Base-by-base conservation (phyloP, 2,888 invertebrate species). In the Yponomeuta cagnagella region DNA sequence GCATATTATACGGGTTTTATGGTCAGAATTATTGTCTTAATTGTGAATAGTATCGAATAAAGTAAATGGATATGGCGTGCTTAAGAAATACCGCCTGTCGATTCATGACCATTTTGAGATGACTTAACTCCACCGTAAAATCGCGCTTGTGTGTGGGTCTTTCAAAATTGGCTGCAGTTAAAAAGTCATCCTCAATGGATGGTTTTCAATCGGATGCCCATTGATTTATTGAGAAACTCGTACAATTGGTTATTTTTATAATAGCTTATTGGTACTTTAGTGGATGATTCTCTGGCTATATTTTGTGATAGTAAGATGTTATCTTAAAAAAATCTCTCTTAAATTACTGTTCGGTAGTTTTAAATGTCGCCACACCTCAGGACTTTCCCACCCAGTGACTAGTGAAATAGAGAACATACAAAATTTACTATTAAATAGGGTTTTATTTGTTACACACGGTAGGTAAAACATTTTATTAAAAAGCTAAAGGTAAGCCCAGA, bases 21-120 rank as follows among this genome's bases (percentile, higher is more conserved):
- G 86, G 86, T 84, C 86, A 82, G 85, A 87, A 85, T 90, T 90
- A 90, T 90, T 89, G 90, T 88, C 88, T 89, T 90, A 90, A 91
- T 89, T 90, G 88, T 82, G 84, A 86, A 71, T 85, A 84, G 86
- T 89, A 85, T 88, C 80, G 85, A 82, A 89, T 89, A 88, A 89
- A 88, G 88, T 90, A 88, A 89, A 90, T 90, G 86, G 89, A 88
- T 89, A 88, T 82, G 74, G 84, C 81, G 81, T 84, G 84, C 84
- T 88, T 89, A 87, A 82, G 85, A 87, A 87, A 88, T 88, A 88
- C 89, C 90, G 86, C 90, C 89, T 85, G 89, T 83, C 82, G 89
- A 84, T 86, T 43, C 12, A 63, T 68, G 43, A 3, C 87, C 84
- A 80, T 76, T 74, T 73, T 76, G 78, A 79, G 77, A 75, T 77